phyloP scores from a whole-genome alignment of 1,140 invertebrate species.

The Paramacrobiotus metropolitanus region DNA sequence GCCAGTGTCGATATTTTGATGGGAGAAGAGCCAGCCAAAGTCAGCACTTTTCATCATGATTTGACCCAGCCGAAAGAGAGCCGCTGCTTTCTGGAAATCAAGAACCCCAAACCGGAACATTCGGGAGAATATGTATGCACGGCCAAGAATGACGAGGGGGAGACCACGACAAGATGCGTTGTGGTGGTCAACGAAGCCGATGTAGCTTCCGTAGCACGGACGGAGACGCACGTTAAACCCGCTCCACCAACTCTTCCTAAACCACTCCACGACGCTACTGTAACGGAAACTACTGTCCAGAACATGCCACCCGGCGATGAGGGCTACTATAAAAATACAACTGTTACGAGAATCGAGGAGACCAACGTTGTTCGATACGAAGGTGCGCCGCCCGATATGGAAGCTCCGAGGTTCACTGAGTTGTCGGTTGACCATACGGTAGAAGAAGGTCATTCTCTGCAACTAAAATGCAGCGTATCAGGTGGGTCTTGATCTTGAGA shows the following conservation, averaged over 20 bases:
- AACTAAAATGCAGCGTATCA: neutral
- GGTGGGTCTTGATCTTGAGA: neutral
- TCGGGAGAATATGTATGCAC: slow-evolving; percentile 1
- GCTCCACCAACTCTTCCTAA: neutral
- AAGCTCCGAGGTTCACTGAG: neutral
- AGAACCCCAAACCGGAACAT: neutral
- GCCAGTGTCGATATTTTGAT: neutral
- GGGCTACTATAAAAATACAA: neutral
- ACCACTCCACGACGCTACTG: neutral
- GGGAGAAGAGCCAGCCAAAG: neutral
- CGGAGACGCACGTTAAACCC: neutral
- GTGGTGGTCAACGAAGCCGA: neutral
- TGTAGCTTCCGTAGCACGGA: neutral
- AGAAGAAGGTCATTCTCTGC: neutral
- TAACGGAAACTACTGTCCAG: neutral
- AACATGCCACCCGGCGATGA: neutral
- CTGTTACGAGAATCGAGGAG: neutral
- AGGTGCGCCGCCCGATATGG: neutral
- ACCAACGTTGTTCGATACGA: neutral
- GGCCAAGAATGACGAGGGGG: neutral
- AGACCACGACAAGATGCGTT: neutral
- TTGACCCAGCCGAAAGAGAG: neutral
- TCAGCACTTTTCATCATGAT: neutral
- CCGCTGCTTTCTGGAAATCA: neutral
- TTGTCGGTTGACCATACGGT: neutral